A percentile compares a stretch with the other conserved stretches of the same genome.
Evolutionary conservation across 2,888 invertebrate species (phyloP).

Genomic region (Noctua janthina): DNA sequence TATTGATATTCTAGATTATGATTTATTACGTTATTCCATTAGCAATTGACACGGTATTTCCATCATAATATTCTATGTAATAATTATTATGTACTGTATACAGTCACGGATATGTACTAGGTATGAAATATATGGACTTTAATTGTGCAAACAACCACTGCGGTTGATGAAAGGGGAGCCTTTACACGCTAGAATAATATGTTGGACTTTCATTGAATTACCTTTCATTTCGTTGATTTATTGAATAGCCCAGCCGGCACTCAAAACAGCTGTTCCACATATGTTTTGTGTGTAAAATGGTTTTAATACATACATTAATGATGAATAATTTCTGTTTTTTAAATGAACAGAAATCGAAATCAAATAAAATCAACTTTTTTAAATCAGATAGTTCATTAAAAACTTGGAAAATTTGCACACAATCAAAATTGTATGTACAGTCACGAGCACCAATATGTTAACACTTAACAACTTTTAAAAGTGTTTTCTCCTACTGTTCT

Average conservation of each 20-base stretch:
- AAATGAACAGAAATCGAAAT: background rate
- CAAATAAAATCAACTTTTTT: background rate
- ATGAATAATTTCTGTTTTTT: background rate
- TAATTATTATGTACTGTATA: conserved; percentile 17
- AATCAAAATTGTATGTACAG: background rate
- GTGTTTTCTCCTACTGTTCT: too few relatives aligned
- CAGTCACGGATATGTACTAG: conserved; percentile 28
- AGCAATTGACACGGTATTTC: conserved; percentile 71
- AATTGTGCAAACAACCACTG: background rate
- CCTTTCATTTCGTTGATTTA: background rate
- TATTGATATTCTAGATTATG: conserved; percentile 7
- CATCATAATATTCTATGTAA: conserved; percentile 58
- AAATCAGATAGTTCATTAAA: too few relatives aligned
- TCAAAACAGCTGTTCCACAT: too few relatives aligned
- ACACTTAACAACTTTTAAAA: too few relatives aligned
- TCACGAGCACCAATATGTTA: too few relatives aligned
- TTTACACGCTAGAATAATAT: conserved; percentile 5
- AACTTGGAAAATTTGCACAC: too few relatives aligned
- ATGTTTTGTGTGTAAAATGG: background rate
- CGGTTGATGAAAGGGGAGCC: background rate
- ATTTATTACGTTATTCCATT: conserved; percentile 61
- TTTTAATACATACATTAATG: background rate
- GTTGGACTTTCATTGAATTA: background rate
- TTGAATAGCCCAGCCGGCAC: background rate
- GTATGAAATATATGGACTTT: conserved; percentile 23